Conservation (phyloP, 2,113 vertebrate genomes). For the Rhineura floridana region DNA sequence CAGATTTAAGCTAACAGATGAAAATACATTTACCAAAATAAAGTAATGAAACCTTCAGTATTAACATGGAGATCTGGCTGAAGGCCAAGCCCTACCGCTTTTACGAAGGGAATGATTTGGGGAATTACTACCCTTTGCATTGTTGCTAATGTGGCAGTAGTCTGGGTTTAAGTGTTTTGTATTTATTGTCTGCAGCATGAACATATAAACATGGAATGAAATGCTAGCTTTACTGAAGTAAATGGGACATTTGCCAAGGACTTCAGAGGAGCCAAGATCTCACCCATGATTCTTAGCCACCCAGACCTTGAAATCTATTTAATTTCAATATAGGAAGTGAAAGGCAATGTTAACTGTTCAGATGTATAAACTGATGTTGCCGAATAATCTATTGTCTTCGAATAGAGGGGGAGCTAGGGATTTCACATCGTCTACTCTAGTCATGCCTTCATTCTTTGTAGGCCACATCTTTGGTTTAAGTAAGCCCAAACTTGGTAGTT, state of each 20-base stretch:
- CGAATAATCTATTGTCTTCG: neutral
- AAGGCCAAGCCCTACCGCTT: constrained; percentile 54
- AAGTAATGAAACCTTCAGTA: constrained; percentile 64
- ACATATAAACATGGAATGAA: constrained; percentile 19
- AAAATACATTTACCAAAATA: constrained; percentile 65
- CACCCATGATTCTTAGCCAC: constrained; percentile 4
- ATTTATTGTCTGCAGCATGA: neutral
- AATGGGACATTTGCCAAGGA: neutral
- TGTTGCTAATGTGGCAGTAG: constrained; percentile 37
- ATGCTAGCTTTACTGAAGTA: neutral
- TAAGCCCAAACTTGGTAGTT: neutral
- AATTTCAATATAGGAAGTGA: constrained; percentile 19
- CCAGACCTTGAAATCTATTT: constrained; percentile 56
- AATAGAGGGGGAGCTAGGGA: constrained; percentile 29
- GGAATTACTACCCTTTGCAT: constrained; percentile 27
- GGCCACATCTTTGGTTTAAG: neutral
- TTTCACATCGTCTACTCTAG: constrained; percentile 7
- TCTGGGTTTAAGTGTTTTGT: constrained; percentile 26
- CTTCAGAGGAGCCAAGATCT: neutral
- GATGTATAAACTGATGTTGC: rapidly evolving
- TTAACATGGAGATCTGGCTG: constrained; percentile 46
- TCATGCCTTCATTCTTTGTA: neutral
- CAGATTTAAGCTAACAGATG: constrained; percentile 67
- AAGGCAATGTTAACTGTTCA: neutral
- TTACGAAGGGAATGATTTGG: constrained; percentile 46